phyloP scores from a whole-genome alignment of 2,888 invertebrate genomes.

The Conchocele bisecta region DNA sequence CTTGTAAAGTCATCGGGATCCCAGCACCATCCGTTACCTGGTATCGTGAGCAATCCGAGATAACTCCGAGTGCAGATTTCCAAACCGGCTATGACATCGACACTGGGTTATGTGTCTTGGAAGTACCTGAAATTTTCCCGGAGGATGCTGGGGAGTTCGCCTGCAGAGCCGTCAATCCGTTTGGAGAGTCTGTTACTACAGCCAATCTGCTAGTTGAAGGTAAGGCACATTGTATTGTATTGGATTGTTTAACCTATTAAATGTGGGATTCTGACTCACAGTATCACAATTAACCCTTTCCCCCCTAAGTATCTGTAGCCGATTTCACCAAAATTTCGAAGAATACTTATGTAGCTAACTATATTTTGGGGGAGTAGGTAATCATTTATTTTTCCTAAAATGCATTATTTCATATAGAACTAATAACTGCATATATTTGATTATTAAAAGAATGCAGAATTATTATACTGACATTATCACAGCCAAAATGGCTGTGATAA shows the following conservation, averaged over 20 bases:
- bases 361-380: no score
- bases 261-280: no score
- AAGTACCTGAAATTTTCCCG: constrained; percentile 98
- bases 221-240: constrained; percentile 42
- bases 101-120: constrained; percentile 87
- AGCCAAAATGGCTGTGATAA: no score
- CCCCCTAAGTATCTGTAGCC: no score
- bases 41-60: constrained; percentile 73
- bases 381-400: no score
- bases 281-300: no score
- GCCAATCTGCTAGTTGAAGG: constrained; percentile 79
- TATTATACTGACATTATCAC: no score
- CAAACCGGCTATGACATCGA: constrained; percentile 71
- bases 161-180: constrained; percentile 96
- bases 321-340: no score
- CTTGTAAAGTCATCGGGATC: constrained; percentile 75
- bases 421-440: no score
- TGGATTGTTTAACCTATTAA: neutral
- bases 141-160: constrained; percentile 98
- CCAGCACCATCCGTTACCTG: constrained; percentile 78
- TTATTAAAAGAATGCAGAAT: no score
- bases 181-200: constrained; percentile 95
- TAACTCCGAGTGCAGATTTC: constrained; percentile 73
- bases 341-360: no score
- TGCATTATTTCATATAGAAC: no score